Conservation (phyloP, 1,140 invertebrate genomes). For the Macrobrachium rosenbergii region DNA sequence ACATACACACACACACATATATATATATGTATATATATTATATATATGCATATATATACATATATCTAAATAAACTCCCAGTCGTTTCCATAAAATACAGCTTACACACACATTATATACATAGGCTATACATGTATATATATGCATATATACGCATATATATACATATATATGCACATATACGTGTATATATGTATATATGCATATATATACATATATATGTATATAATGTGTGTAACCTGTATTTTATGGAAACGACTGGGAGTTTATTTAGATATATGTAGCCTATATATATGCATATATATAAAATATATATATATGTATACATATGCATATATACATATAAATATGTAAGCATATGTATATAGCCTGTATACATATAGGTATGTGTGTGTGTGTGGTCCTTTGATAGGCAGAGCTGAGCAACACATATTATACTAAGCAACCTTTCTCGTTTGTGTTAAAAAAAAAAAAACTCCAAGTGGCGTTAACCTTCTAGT, state of each 20-base stretch:
- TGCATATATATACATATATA: neutral
- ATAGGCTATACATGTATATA: slow-evolving; percentile 30
- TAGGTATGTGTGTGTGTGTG: neutral
- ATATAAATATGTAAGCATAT: slow-evolving; percentile 1
- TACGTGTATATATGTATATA: slow-evolving; percentile 24
- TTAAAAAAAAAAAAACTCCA: too few relatives aligned
- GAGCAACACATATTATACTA: too few relatives aligned
- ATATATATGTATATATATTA: slow-evolving; percentile 14
- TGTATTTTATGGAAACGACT: too few relatives aligned
- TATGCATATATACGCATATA: slow-evolving; percentile 22
- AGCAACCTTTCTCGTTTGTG: too few relatives aligned
- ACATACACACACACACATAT: slow-evolving; percentile 4
- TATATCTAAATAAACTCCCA: neutral
- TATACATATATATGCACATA: slow-evolving; percentile 24
- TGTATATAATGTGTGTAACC: too few relatives aligned
- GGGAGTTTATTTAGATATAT: too few relatives aligned
- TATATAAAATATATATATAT: slow-evolving; percentile 28
- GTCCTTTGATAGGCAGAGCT: too few relatives aligned
- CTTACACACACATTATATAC: neutral
- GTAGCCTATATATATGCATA: too few relatives aligned
- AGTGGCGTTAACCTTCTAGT: too few relatives aligned
- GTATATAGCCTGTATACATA: slow-evolving; percentile 14
- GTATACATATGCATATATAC: slow-evolving; percentile 25
- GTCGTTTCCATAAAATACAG: too few relatives aligned
- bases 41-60: slow-evolving; percentile 25